Percentiles rank a stretch among this genome's conserved stretches.
Conservation (phyloP, 2,797 vertebrate genomes). For the Glyptemys insculpta region DNA sequence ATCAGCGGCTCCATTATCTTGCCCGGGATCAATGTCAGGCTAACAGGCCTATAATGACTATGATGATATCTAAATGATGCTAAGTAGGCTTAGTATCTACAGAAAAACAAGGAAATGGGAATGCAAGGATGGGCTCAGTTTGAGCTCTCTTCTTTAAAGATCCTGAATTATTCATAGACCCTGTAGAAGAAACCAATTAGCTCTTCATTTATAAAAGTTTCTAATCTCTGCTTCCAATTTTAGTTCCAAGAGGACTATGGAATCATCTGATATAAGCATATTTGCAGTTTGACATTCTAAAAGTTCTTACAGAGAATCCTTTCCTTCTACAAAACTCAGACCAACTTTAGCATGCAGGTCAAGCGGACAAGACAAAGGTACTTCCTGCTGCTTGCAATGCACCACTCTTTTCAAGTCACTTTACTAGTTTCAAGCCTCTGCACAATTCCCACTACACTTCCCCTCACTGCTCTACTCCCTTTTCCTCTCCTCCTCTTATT, state of each 20-base stretch:
- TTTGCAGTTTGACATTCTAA: neutral
- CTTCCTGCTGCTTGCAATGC: neutral
- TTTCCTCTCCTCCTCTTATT: neutral
- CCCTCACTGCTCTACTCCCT: neutral
- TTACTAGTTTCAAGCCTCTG: neutral
- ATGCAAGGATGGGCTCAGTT: neutral
- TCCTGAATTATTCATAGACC: neutral
- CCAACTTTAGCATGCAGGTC: neutral
- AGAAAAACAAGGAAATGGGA: neutral
- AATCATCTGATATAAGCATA: neutral
- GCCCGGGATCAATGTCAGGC: neutral
- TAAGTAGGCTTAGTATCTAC: neutral
- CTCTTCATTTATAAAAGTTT: neutral
- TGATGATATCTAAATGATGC: neutral
- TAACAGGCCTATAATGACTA: neutral
- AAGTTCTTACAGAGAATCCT: neutral
- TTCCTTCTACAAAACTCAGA: neutral
- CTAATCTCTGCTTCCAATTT: neutral
- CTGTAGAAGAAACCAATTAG: neutral
- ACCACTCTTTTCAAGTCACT: neutral
- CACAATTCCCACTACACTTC: neutral
- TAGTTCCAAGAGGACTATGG: neutral
- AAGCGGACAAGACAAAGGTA: neutral
- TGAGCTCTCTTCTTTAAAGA: neutral
- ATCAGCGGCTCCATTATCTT: neutral